Percentiles rank a stretch among this genome's conserved stretches.
phyloP scores from a whole-genome alignment of 2,113 vertebrate genomes.

The Myotis yumanensis region DNA sequence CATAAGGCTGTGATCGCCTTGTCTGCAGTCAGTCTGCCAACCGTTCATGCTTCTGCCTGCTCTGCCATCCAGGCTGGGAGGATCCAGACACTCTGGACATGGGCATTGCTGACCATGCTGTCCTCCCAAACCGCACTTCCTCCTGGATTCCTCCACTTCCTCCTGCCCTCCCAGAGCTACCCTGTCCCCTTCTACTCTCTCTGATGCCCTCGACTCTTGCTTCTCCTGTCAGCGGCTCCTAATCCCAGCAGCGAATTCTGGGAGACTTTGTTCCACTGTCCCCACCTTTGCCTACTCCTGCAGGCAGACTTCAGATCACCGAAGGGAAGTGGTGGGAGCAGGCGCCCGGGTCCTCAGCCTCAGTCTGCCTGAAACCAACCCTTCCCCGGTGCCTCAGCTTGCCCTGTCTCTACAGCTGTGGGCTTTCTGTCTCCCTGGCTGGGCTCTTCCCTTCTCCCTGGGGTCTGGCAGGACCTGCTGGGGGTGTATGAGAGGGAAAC shows the following conservation, averaged over 20 bases:
- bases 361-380: neutral
- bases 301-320: neutral
- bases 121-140: neutral
- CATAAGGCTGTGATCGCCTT: neutral
- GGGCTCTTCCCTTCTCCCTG: conserved; percentile 44
- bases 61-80: neutral
- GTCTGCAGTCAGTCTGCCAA: neutral
- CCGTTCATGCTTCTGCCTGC: neutral
- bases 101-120: neutral
- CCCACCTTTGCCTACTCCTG: neutral
- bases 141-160: neutral
- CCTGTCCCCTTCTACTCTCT: neutral
- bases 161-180: neutral
- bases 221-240: neutral
- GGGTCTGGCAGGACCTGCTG: conserved; percentile 44
- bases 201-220: neutral
- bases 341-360: neutral
- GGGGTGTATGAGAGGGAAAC: conserved; percentile 58
- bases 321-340: neutral
- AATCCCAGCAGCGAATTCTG: neutral
- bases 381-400: neutral
- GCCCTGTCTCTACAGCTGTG: neutral
- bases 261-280: neutral
- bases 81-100: neutral
- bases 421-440: neutral